Conservation (phyloP, 2,888 invertebrate genomes). For the Tupiocoris notatus region DNA sequence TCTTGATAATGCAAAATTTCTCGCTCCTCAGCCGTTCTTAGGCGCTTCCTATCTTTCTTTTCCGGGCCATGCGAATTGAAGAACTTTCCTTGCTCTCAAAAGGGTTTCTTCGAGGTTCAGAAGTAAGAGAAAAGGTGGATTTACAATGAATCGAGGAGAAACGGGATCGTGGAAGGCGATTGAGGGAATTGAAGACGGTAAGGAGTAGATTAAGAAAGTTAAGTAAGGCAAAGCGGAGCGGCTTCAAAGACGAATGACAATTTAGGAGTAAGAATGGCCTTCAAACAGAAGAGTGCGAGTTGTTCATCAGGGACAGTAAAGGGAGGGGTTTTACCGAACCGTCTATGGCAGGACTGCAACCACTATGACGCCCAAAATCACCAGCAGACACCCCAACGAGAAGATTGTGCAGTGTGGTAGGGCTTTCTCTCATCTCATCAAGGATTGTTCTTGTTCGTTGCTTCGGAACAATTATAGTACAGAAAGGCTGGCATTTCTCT, state of each 20-base stretch:
- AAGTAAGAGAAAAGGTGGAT: conserved; percentile 34
- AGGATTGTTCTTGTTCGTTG: conserved; percentile 33
- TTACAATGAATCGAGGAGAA: conserved; percentile 3
- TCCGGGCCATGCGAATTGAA: no score
- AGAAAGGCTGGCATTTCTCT: background rate
- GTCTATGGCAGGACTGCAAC: background rate
- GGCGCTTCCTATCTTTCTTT: background rate
- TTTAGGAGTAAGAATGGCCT: conserved; percentile 43
- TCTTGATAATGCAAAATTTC: no score
- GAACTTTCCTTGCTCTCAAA: background rate
- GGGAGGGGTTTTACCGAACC: conserved; percentile 19
- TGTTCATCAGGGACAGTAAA: conserved; percentile 31
- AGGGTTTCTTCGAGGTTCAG: conserved; percentile 3
- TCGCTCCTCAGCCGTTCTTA: no score
- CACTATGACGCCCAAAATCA: background rate
- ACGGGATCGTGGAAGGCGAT: background rate
- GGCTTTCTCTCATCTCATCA: conserved; percentile 21
- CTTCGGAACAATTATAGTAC: conserved; percentile 38
- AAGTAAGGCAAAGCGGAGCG: conserved; percentile 32
- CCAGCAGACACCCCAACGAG: background rate
- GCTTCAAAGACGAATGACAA: conserved; percentile 41
- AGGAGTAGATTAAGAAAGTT: conserved; percentile 40
- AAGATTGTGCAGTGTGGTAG: background rate
- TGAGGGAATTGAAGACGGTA: background rate
- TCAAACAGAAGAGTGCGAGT: conserved; percentile 40